Conservation (phyloP, 2,888 invertebrate genomes). For the Scaptomyza polygonia region DNA sequence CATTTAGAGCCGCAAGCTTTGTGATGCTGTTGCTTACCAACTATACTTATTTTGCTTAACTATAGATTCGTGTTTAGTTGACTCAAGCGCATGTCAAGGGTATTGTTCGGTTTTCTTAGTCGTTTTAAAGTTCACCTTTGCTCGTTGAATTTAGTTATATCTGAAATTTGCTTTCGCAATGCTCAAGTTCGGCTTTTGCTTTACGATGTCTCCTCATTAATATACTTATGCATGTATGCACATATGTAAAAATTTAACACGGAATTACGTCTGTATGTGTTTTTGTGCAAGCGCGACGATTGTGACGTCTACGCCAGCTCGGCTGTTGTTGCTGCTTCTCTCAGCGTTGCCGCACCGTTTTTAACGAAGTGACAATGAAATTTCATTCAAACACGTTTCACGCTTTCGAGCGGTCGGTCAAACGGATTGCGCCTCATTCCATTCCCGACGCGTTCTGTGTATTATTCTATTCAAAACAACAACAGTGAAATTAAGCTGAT, state of each 20-base stretch:
- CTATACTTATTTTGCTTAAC: conserved; percentile 20
- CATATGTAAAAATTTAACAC: conserved; percentile 12
- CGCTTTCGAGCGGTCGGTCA: conserved; percentile 67
- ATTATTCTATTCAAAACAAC: conserved; percentile 36
- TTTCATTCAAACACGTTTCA: conserved; percentile 80
- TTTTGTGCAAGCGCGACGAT: conserved; percentile 57
- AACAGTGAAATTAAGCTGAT: conserved; percentile 25
- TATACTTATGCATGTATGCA: conserved; percentile 52
- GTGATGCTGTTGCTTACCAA: conserved; percentile 19
- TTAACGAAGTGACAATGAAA: conserved; percentile 70
- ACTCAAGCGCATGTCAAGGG: conserved; percentile 56
- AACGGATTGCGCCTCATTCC: conserved; percentile 60
- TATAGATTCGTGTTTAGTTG: conserved; percentile 16
- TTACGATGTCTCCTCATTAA: conserved; percentile 74
- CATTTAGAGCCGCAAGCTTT: conserved; percentile 10
- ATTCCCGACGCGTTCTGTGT: conserved; percentile 28
- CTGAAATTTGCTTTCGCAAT: conserved; percentile 72
- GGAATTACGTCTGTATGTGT: conserved; percentile 13
- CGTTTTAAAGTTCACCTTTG: conserved; percentile 46
- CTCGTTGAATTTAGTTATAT: conserved; percentile 45
- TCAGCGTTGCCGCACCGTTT: conserved; percentile 52
- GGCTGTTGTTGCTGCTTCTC: conserved; percentile 41
- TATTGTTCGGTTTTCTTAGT: conserved; percentile 24
- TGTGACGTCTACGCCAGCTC: conserved; percentile 61
- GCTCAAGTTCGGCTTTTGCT: conserved; percentile 59